Evolutionary conservation across 1,140 invertebrate species (phyloP).

Genomic region (Drosophila pachea): DNA sequence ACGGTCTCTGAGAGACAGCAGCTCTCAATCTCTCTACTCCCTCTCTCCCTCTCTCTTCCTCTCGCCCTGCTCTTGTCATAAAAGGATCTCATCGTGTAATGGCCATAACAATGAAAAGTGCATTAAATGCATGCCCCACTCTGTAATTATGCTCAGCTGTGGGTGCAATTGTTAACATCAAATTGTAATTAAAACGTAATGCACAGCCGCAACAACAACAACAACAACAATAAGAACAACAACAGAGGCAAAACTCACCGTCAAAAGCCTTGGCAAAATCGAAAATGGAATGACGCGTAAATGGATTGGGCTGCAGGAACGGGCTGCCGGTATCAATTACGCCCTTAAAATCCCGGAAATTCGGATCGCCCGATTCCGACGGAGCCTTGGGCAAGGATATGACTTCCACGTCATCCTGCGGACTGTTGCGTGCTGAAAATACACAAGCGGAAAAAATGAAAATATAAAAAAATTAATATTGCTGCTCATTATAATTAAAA

Average conservation of each 20-base stretch:
- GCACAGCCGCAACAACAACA: slow-evolving; percentile 14
- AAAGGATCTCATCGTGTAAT: slow-evolving; percentile 28
- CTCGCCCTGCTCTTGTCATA: neutral
- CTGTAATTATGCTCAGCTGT: slow-evolving; percentile 11
- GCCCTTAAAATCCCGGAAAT: slow-evolving; percentile 68
- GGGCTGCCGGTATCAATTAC: slow-evolving; percentile 73
- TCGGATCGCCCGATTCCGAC: slow-evolving; percentile 35
- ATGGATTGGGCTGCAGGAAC: slow-evolving; percentile 64
- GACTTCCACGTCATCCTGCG: slow-evolving; percentile 70
- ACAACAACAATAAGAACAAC: neutral
- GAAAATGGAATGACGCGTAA: slow-evolving; percentile 39
- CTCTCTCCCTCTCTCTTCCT: no score
- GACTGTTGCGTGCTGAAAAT: slow-evolving; percentile 53
- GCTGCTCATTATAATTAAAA: slow-evolving; percentile 53
- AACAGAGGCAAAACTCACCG: slow-evolving; percentile 52
- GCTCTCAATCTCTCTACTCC: no score
- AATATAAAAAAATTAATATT: slow-evolving; percentile 40
- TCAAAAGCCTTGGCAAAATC: slow-evolving; percentile 72
- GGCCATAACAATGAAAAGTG: slow-evolving; percentile 47
- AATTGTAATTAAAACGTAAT: slow-evolving; percentile 44
- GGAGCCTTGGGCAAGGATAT: slow-evolving; percentile 48
- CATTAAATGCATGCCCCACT: slow-evolving; percentile 44
- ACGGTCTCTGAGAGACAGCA: no score
- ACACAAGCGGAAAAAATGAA: slow-evolving; percentile 16
- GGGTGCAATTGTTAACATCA: slow-evolving; percentile 21